Conservation (phyloP, 2,888 invertebrate genomes). For the Agapostemon virescens region DNA sequence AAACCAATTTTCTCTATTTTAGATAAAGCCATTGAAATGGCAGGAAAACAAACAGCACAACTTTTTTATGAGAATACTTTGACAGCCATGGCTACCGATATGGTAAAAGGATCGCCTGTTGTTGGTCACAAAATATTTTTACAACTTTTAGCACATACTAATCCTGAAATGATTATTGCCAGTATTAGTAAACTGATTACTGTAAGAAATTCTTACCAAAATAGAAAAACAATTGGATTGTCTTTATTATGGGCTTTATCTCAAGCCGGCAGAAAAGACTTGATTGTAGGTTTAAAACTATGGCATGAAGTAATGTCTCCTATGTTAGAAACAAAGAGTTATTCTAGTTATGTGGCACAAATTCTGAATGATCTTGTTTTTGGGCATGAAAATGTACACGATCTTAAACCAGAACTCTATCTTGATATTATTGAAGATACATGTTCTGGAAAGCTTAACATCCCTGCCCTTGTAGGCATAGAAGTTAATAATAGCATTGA, state of each 20-base stretch:
- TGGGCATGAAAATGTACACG: constrained; percentile 79
- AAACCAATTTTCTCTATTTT: constrained; percentile 80
- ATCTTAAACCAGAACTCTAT: constrained; percentile 82
- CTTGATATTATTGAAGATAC: constrained; percentile 84
- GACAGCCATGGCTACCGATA: constrained; percentile 86
- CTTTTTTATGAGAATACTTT: constrained; percentile 88
- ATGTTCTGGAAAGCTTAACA: constrained; percentile 82
- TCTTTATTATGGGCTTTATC: constrained; percentile 90
- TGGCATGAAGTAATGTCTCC: constrained; percentile 90
- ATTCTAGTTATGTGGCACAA: constrained; percentile 84
- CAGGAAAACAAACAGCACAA: constrained; percentile 84
- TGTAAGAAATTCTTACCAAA: constrained; percentile 88
- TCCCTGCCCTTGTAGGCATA: constrained; percentile 82
- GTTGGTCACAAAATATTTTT: constrained; percentile 87
- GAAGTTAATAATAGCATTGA: constrained; percentile 82
- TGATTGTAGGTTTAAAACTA: constrained; percentile 86
- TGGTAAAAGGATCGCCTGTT: constrained; percentile 85
- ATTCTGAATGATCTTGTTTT: constrained; percentile 84
- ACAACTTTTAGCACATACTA: constrained; percentile 85
- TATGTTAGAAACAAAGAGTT: constrained; percentile 86
- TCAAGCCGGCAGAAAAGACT: constrained; percentile 86
- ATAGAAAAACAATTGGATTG: constrained; percentile 87
- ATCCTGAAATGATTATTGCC: constrained; percentile 84
- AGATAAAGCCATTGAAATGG: constrained; percentile 82
- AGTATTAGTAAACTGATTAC: constrained; percentile 85